Evolutionary conservation across 2,888 invertebrate species (phyloP).

Genomic region (Melieria crassipennis): DNA sequence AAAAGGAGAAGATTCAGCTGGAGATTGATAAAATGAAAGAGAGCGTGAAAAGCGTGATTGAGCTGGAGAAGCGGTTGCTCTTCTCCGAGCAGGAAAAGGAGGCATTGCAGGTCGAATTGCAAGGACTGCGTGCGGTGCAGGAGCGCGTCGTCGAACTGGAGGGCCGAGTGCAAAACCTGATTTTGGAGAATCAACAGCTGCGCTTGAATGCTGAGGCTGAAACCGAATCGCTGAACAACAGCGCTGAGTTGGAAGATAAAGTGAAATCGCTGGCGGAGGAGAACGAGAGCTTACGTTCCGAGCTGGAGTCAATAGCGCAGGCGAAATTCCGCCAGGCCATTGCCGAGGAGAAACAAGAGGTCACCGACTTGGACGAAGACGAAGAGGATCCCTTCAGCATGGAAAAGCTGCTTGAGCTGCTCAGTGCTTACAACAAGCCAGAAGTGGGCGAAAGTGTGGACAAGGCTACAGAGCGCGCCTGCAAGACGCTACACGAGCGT

Average conservation of each 20-base stretch:
- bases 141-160: constrained; percentile 45
- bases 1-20: constrained; percentile 39
- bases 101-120: constrained; percentile 55
- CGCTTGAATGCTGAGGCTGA: constrained; percentile 57
- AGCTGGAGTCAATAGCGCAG: constrained; percentile 52
- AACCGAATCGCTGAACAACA: constrained; percentile 51
- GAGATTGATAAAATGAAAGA: constrained; percentile 40
- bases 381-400: constrained; percentile 46
- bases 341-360: constrained; percentile 57
- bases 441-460: constrained; percentile 33
- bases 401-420: constrained; percentile 50
- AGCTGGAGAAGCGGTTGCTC: constrained; percentile 52
- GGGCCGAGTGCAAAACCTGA: constrained; percentile 52
- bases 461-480: constrained; percentile 56
- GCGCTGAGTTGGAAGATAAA: constrained; percentile 53
- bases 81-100: constrained; percentile 57
- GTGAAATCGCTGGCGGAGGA: constrained; percentile 50
- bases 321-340: constrained; percentile 54
- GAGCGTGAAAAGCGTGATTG: constrained; percentile 34
- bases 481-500: constrained; percentile 70
- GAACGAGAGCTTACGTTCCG: constrained; percentile 52
- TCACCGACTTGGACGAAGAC: constrained; percentile 61
- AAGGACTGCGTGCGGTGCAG: constrained; percentile 30
- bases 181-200: constrained; percentile 56
- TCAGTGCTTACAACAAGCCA: constrained; percentile 49